A percentile compares a stretch with the other conserved stretches of the same genome.
phyloP scores from a whole-genome alignment of 2,888 invertebrate species.

The Drosophila prolongata region DNA sequence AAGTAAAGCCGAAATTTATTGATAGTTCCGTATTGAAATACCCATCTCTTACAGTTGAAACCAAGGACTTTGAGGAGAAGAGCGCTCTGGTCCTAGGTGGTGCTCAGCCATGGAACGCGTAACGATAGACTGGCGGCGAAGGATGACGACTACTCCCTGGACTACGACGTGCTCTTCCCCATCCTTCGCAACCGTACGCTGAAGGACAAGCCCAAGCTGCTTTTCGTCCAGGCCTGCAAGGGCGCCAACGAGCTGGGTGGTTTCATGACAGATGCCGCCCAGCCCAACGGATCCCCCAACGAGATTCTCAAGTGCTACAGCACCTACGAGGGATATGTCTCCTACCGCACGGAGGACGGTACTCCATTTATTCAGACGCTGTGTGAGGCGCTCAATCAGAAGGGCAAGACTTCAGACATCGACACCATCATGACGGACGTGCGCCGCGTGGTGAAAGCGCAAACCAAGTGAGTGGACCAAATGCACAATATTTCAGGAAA shows the following conservation, averaged over 20 bases:
- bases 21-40: background rate
- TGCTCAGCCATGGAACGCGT: slow-evolving; percentile 82
- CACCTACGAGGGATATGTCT: slow-evolving; percentile 83
- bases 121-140: slow-evolving; percentile 79
- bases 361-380: slow-evolving; percentile 82
- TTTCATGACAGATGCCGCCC: slow-evolving; percentile 75
- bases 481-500: no score
- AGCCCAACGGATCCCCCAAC: slow-evolving; percentile 73
- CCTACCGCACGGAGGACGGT: slow-evolving; percentile 81
- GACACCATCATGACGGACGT: slow-evolving; percentile 81
- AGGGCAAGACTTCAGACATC: slow-evolving; percentile 73
- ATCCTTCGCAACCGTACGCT: slow-evolving; percentile 80
- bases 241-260: slow-evolving; percentile 72
- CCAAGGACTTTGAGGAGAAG: slow-evolving; percentile 73
- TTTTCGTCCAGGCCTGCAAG: slow-evolving; percentile 84
- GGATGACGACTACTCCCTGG: slow-evolving; percentile 81
- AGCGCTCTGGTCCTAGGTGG: slow-evolving; percentile 81
- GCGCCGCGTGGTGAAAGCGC: slow-evolving; percentile 43
- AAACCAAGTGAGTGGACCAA: slow-evolving; percentile 63
- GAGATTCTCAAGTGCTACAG: slow-evolving; percentile 84
- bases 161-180: slow-evolving; percentile 81
- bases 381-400: slow-evolving; percentile 72
- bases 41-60: slow-evolving; percentile 67
- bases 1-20: slow-evolving; percentile 47
- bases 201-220: slow-evolving; percentile 81